Base-by-base conservation (phyloP, 2,113 vertebrate species). In the Pycnonotus jocosus region DNA sequence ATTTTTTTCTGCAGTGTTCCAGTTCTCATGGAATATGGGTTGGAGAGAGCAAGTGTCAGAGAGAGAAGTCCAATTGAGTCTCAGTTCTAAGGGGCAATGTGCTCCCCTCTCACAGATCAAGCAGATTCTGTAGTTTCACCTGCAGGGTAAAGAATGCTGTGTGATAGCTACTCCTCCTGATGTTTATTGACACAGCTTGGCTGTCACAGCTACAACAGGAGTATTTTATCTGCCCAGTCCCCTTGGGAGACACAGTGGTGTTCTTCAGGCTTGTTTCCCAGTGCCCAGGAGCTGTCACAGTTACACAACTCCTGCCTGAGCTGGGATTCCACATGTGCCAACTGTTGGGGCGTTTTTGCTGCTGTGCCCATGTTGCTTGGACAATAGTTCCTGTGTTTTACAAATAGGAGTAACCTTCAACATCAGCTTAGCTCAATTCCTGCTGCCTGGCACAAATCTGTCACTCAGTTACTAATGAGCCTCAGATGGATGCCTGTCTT, bases 321-420 rank as follows among this genome's bases (percentile, higher is more conserved):
- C 74, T 57, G 62, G 51, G 71, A 48, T 25, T 87, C 69, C 44
- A 9, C 3, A 1, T 27, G 48, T 65, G 62, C 90, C 92, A 80
- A 61, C 27, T 7, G 7, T 47, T 56, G 30, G 23, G 56, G 20
- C 8, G 8, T 27, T 31, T 66, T 69, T 58, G 37, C 77, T 90
- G 56, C 40, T 64, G 6, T 47, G 23, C 18, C 2, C 20, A 0
- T 64, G 60, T 54, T 62, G 38, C 60, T 88, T 47, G 35, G 60
- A 96, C 93, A 96, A 76, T 87, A 54, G 93, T 21, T 80, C 30
- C 71, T 91, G 57, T 95, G 91, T 95, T 91, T 72, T 48, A 45
- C 37, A 51, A 72, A 50, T 1, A n/a, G 7, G 16, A 90, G 60
- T 72, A 62, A 76, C 78, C 74, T 88, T 87, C 89, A 65, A 2